Percentiles rank a stretch among this genome's conserved stretches.
phyloP scores from a whole-genome alignment of 1,140 invertebrate genomes.

The Solenopsis invicta region DNA sequence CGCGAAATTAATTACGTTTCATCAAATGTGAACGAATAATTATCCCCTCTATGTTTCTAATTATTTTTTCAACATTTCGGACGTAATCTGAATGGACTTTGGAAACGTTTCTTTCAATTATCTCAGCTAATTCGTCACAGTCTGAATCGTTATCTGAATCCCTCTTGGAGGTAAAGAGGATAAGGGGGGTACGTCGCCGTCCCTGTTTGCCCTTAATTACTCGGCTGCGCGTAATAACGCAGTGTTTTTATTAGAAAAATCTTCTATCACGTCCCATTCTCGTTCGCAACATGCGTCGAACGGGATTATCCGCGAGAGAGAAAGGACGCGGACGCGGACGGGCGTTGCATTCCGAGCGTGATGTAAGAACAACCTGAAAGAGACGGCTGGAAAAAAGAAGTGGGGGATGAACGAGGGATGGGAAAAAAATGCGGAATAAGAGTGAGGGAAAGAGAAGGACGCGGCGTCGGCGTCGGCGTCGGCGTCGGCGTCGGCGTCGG shows the following conservation, averaged over 20 bases:
- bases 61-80: neutral
- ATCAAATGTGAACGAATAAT: neutral
- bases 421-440: conserved; percentile 36
- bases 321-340: conserved; percentile 17
- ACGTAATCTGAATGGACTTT: neutral
- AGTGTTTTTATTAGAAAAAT: conserved; percentile 32
- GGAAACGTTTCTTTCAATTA: neutral
- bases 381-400: conserved; percentile 27
- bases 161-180: neutral
- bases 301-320: conserved; percentile 35
- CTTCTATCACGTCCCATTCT: conserved; percentile 22
- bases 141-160: neutral
- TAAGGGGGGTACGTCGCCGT: neutral
- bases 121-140: neutral
- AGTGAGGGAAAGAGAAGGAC: neutral
- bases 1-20: neutral
- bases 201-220: conserved; percentile 5
- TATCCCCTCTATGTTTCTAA: neutral
- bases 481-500: no score
- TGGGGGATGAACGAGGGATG: neutral
- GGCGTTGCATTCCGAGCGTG: conserved; percentile 21
- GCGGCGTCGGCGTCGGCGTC: no score
- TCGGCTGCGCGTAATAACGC: neutral
- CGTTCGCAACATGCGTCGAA: conserved; percentile 3
- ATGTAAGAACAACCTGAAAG: conserved; percentile 33